Percentiles rank a stretch among this genome's conserved stretches.
Conservation (phyloP, 1,140 invertebrate genomes). For the Dreissena polymorpha region DNA sequence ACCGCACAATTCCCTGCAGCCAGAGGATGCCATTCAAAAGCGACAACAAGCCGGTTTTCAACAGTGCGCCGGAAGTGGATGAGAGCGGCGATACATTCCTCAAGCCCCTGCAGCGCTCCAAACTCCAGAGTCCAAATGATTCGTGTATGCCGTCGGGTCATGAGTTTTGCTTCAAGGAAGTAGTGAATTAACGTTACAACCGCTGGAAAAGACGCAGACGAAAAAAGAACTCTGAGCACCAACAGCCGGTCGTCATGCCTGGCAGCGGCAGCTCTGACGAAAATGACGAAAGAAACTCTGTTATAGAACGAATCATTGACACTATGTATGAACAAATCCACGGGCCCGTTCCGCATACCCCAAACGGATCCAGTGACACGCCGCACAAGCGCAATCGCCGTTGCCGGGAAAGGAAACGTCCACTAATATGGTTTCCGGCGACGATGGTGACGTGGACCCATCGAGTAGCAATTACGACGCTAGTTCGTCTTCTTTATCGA, state of each 20-base stretch:
- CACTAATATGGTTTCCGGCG: neutral
- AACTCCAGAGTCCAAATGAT: conserved; percentile 13
- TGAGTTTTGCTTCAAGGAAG: conserved; percentile 52
- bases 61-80: no score
- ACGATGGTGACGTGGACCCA: neutral
- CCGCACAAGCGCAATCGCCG: conserved; percentile 33
- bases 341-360: conserved; percentile 35
- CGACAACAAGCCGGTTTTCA: no score
- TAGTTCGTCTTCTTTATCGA: no score
- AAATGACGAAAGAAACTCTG: no score
- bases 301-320: no score
- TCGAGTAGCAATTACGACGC: neutral
- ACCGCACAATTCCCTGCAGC: no score
- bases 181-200: conserved; percentile 61
- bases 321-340: conserved; percentile 49
- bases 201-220: conserved; percentile 58
- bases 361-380: conserved; percentile 42
- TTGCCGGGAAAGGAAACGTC: neutral
- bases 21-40: no score
- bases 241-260: neutral
- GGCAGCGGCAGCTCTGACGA: no score
- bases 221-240: conserved; percentile 28
- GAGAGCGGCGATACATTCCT: conserved; percentile 44
- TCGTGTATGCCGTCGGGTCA: conserved; percentile 14
- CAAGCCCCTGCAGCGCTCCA: conserved; percentile 31